Evolutionary conservation across 2,888 invertebrate genomes (phyloP).

Genomic region (Neelides folsomi): DNA sequence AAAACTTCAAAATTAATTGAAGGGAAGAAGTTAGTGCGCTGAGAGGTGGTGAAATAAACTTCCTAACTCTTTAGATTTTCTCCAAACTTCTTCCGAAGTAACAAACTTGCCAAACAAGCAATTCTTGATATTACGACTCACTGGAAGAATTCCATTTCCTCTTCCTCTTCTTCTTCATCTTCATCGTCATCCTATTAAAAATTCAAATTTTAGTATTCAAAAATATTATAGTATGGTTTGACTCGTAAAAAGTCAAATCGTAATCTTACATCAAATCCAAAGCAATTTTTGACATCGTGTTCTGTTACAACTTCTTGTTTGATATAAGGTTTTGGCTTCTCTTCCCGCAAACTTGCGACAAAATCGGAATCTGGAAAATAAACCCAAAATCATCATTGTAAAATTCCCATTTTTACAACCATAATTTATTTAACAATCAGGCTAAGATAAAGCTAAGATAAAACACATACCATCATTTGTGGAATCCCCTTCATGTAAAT

Average conservation of each 20-base stretch:
- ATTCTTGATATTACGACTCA: slow-evolving; percentile 7
- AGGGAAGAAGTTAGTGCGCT: too few species aligned
- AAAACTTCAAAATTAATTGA: too few species aligned
- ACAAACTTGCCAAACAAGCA: too few species aligned
- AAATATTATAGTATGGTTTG: too few species aligned
- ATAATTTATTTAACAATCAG: background rate
- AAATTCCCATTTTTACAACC: background rate
- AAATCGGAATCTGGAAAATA: slow-evolving; percentile 36
- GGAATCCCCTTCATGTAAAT: slow-evolving; percentile 14
- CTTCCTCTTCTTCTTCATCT: slow-evolving; percentile 30
- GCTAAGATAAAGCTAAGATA: too few species aligned
- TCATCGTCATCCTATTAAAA: slow-evolving; percentile 32
- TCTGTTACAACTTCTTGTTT: slow-evolving; percentile 38
- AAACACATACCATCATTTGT: slow-evolving; percentile 9
- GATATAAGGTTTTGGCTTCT: slow-evolving; percentile 36
- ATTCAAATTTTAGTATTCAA: background rate
- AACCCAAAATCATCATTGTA: slow-evolving; percentile 35
- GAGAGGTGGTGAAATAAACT: too few species aligned
- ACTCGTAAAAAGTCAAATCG: slow-evolving; percentile 5
- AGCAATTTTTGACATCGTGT: slow-evolving; percentile 65
- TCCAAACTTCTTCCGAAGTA: too few species aligned
- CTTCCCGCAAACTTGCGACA: slow-evolving; percentile 30
- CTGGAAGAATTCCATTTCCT: slow-evolving; percentile 22
- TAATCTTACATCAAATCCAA: slow-evolving; percentile 59
- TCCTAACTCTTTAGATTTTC: too few species aligned